Base-by-base conservation (phyloP, 2,888 invertebrate species). In the Lymantria monacha region DNA sequence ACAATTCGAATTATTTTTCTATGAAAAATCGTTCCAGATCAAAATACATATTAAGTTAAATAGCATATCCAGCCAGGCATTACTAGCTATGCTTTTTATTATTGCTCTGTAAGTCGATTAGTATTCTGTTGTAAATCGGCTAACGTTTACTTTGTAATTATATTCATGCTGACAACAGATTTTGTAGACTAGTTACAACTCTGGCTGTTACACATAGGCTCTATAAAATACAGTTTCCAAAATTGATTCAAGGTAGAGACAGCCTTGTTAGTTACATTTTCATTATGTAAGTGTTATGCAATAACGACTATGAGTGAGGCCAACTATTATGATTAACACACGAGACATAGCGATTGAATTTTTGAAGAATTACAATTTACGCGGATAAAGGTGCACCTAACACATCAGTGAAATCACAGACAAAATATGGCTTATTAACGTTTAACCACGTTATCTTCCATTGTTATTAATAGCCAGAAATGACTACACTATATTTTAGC, bases 401-500 rank as follows among this genome's bases (percentile, higher is more conserved):
- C 74, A 79, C 74, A 66, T 81, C 72, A 75, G 78, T 82, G 80
- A 83, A 81, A 85, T 86, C 84, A 85, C 85, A 86, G 83, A 81
- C 82, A 83, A 76, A 77, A 65, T 75, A 79, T 78, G 81, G 77
- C 80, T 77, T 61, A 62, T 67, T 59, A 70, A 71, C 66, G 69
- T 72, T 49, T 36, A 52, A 57, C 49, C 55, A 69, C 63, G 63
- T 55, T 56, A 53, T 59, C 59, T 52, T 52, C 52, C 68, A 71
- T 71, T 74, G 72, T 72, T 70, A 75, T 70, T 68, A 74, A 71
- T 78, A 79, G 80, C 76, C 83, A 80, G 81, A 81, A 79, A 79
- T 74, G 77, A 86, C 82, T 83, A 84, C 76, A 78, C 74, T 82
- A 85, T 79, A 81, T 79, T 83, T 84, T 84, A 85, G 90, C 85